A percentile compares a stretch with the other conserved stretches of the same genome.
Evolutionary conservation across 2,797 vertebrate species (phyloP).

Genomic region (Momotus momota): DNA sequence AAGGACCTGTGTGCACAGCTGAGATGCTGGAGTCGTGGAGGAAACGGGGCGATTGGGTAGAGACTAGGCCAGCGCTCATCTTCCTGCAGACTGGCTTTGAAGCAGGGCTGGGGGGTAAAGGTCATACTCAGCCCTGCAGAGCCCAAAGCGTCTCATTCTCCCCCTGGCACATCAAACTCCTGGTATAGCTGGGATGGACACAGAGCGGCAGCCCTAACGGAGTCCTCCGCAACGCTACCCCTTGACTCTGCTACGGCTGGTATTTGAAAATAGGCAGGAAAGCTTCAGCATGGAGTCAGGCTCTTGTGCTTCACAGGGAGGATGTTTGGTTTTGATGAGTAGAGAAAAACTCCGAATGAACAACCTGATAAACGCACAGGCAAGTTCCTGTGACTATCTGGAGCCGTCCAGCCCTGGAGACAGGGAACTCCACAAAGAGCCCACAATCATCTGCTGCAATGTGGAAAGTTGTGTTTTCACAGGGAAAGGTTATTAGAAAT

Average conservation of each 20-base stretch:
- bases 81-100: background rate
- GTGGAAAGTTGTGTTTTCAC: background rate
- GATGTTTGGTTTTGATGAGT: rapidly evolving
- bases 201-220: background rate
- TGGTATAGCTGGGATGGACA: rapidly evolving
- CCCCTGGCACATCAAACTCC: background rate
- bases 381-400: background rate
- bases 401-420: background rate
- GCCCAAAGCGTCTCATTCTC: background rate
- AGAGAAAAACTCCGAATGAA: background rate
- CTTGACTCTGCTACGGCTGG: background rate
- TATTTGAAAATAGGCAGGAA: background rate
- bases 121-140: background rate
- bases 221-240: background rate
- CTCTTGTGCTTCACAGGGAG: background rate
- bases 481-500: constrained; percentile 24
- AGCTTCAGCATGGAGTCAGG: background rate
- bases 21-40: background rate
- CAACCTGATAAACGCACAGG: background rate
- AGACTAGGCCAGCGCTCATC: background rate
- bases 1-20: rapidly evolving
- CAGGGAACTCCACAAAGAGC: background rate
- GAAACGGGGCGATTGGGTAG: background rate
- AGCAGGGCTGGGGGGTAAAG: background rate
- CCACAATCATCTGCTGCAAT: background rate